Evolutionary conservation across 2,797 vertebrate genomes (phyloP), one percentile per base, ranked within the genome.

Genomic region (Gastrophryne carolinensis): DNA sequence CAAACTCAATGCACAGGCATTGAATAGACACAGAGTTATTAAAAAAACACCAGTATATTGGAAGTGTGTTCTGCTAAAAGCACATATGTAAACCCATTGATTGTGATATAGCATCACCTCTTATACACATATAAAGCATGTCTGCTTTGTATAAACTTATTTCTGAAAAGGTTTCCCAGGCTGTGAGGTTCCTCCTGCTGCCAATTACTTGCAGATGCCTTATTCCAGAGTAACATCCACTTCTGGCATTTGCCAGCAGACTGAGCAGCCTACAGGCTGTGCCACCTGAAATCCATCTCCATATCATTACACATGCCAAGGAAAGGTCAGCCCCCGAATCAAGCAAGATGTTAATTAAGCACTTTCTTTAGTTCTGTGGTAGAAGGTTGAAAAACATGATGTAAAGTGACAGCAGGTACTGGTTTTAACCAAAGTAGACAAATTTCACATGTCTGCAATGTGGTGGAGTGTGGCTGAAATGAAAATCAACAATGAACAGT

Each of bases 191-290:
- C n/a, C n/a, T 30, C 21, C 63, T 29, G 50, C 26, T 41, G 21
- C 23, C 41, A 72, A 78, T 72, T 72, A 65, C 30, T 47, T 72
- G 29, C 60, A 58, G 41, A 61, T 72, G 61, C 47, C 32, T 35
- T 3, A 29, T 23, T 64, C 23, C 34, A 47, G 37, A 44, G 32
- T 44, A 37, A 50, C 50, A 68, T 39, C n/a, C n/a, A 12, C 44
- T 39, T 37, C 23, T 77, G 66, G 41, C 37, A 56, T 64, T 71
- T 65, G 32, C 75, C 39, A 27, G 56, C n/a, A 21, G 53, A 37
- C n/a, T 65, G 3, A 77, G 30, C 54, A 58, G 41, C 52, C 75
- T 56, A 30, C 41, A 37, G 75, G 60, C 41, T 50, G 41, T 44
- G 44, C 58, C 29, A 78, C 30, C 39, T 50, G 35, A 63, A 65